Evolutionary conservation across 2,797 vertebrate species (phyloP).

Genomic region (Gymnothorax reevesii): DNA sequence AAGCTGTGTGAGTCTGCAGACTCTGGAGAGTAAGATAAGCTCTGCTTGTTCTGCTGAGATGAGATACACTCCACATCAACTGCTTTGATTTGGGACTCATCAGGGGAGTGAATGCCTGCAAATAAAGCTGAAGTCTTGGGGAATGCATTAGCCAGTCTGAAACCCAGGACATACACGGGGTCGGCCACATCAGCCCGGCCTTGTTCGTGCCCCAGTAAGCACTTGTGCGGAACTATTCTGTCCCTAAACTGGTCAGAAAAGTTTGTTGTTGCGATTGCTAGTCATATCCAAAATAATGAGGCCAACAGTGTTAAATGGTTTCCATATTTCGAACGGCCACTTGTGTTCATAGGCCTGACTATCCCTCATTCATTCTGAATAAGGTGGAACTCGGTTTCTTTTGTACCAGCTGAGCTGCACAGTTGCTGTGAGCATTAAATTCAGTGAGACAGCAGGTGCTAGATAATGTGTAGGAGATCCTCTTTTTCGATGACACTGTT

Average conservation of each 20-base stretch:
- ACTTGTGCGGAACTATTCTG: background rate
- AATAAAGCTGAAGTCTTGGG: constrained; percentile 25
- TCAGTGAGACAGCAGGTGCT: background rate
- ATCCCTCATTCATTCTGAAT: background rate
- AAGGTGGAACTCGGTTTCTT: background rate
- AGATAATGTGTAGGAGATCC: background rate
- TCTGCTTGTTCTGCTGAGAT: background rate
- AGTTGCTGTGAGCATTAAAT: background rate
- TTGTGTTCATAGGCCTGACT: background rate
- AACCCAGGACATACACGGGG: background rate
- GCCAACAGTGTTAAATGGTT: background rate
- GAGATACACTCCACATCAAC: constrained; percentile 19
- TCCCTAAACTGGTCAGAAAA: background rate
- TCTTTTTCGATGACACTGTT: background rate
- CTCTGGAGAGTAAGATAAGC: background rate
- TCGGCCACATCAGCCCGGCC: background rate
- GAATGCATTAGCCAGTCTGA: constrained; percentile 9
- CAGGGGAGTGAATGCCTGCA: constrained; percentile 20
- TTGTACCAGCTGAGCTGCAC: background rate
- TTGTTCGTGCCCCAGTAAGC: background rate
- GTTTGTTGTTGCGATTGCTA: background rate
- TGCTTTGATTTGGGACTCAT: constrained; percentile 31
- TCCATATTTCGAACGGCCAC: background rate
- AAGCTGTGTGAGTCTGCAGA: background rate
- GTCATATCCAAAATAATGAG: background rate